These are phyloP conservation scores for Diaphora mendica DNA, from an alignment of 2,888 invertebrate genomes.

Conservation along the genomic window DNA sequence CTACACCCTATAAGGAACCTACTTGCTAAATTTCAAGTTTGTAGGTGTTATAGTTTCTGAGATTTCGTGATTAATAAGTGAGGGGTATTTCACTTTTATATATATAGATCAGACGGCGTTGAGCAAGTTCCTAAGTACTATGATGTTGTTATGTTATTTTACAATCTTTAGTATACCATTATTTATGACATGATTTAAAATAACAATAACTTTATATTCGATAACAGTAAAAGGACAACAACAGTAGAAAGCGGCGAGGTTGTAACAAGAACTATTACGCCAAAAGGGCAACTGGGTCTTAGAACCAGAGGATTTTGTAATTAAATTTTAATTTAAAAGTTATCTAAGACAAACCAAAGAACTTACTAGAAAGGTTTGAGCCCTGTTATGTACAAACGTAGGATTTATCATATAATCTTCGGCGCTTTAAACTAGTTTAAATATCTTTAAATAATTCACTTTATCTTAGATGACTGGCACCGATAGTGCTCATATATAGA, in stretches of 20 bases:
- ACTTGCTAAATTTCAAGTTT: no score
- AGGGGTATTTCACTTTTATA: no score
- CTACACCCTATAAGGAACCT: no score
- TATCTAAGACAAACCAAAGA: no score
- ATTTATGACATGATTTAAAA: neutral
- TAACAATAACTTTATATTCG: neutral
- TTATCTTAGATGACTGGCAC: neutral
- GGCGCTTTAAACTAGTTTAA: neutral
- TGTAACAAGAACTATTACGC: no score
- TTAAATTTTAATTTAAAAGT: slow-evolving; percentile 9
- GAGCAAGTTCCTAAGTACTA: neutral
- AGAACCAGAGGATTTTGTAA: no score
- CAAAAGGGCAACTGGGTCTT: no score
- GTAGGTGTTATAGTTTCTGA: no score
- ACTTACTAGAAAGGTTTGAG: neutral
- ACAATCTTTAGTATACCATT: neutral
- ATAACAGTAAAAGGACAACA: no score
- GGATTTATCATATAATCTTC: neutral
- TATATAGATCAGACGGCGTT: neutral
- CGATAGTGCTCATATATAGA: neutral
- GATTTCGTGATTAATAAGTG: no score
- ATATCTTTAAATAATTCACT: neutral
- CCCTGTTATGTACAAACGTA: neutral
- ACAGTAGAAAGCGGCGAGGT: no score
- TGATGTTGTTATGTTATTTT: neutral